Conservation (phyloP, 2,113 vertebrate genomes). For the Corynorhinus townsendii region DNA sequence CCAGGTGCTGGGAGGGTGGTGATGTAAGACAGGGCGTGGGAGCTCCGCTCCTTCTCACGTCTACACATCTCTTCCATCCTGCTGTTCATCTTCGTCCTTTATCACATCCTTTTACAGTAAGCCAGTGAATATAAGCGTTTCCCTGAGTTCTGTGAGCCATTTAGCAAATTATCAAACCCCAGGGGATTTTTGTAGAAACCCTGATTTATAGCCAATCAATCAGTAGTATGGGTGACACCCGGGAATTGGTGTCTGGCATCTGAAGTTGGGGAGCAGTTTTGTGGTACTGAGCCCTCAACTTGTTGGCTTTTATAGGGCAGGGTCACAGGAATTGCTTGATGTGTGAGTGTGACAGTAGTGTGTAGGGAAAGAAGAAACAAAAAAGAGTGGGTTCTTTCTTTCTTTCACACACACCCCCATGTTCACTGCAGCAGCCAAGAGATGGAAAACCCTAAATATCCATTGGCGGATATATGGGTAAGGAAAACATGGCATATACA, state of each 20-base stretch:
- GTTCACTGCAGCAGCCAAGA: background rate
- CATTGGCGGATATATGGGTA: fast-evolving
- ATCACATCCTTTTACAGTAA: background rate
- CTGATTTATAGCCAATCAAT: no score
- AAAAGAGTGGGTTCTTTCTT: no score
- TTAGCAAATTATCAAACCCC: background rate
- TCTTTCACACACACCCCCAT: no score
- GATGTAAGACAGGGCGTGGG: no score
- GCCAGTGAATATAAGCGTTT: background rate
- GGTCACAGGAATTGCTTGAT: fast-evolving
- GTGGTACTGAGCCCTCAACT: background rate
- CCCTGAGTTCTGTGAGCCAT: background rate
- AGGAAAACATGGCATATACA: no score
- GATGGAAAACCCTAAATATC: fast-evolving
- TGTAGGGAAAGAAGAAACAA: background rate
- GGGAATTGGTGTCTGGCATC: background rate
- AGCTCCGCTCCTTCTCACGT: background rate
- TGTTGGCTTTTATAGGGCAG: no score
- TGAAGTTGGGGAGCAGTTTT: background rate
- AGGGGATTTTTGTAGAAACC: no score
- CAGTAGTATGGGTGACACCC: no score
- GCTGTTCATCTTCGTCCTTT: background rate
- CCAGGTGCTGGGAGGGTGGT: background rate
- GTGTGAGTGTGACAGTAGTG: background rate
- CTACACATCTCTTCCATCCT: background rate